Base-by-base conservation (phyloP, 1,140 invertebrate genomes). In the Myzus persicae region DNA sequence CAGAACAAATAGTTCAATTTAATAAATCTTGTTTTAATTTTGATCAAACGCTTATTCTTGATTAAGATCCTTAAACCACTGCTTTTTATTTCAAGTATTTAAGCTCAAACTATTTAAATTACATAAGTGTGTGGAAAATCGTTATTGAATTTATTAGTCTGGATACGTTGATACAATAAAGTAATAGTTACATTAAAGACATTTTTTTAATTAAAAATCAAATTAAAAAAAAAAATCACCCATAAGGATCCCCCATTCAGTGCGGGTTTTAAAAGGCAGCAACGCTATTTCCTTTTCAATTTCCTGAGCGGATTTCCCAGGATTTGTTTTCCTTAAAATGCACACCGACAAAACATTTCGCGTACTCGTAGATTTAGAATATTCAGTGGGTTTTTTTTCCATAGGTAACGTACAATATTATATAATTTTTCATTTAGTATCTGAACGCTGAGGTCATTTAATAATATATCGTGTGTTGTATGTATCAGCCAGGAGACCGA, bases 231-330 rank as follows among this genome's bases (percentile, higher is more conserved):
- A 67, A 4, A 76, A 76, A 76, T 9, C 8, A 26, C 31, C 59
- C 59, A 67, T 67, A 67, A 67, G 59, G n/a, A 31, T 67, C 26
- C 59, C 1, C 11, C 31, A n/a, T 76, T 76, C 31, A n/a, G 5
- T 76, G 14, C 0, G 59, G 59, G 59, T n/a, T 76, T 76, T 76
- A n/a, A 76, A 76, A 76, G 31, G n/a, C 59, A 18, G 31, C 59
- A 76, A 76, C 59, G 59, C 31, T 76, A 76, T 76, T 76, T 76
- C 59, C 59, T 76, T n/a, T 76, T 76, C 59, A 76, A 76, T 76
- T 76, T 76, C 59, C 59, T n/a, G 59, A 18, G 14, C 59, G 59
- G 59, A 76, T 76, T n/a, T 76, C 59, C 59, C n/a, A 76, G 31
- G 59, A 76, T 76, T 76, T 76, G 59, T 76, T 76, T 76, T 76